Conservation (phyloP, 1,140 invertebrate genomes). For the Teleopsis dalmanni region DNA sequence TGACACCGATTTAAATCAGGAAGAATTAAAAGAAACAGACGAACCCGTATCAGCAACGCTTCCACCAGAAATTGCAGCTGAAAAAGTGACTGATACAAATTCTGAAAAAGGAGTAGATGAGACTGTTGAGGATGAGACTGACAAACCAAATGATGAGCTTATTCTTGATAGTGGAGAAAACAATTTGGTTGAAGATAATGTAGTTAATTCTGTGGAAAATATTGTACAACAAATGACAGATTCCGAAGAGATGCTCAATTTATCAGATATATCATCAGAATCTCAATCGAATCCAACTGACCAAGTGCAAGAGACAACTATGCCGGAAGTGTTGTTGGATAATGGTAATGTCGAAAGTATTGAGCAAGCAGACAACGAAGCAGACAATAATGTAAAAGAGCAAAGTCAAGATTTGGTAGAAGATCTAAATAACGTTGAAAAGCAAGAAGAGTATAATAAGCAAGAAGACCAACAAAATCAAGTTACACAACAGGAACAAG, state of each 20-base stretch:
- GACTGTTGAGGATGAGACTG: not conserved
- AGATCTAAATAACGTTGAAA: not conserved
- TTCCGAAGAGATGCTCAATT: no score
- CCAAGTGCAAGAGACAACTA: no score
- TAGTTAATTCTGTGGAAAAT: no score
- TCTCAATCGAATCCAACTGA: no score
- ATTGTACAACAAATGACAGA: no score
- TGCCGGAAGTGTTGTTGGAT: no score
- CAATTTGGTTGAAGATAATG: no score
- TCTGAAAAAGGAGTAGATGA: not conserved
- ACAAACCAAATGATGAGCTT: not conserved
- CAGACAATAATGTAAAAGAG: no score
- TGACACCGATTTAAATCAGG: not conserved
- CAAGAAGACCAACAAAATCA: not conserved
- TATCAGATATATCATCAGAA: no score
- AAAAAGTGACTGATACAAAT: not conserved
- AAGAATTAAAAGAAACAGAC: not conserved
- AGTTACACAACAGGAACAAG: not conserved
- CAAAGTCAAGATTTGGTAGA: not conserved
- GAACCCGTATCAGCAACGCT: not conserved
- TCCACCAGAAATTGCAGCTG: not conserved
- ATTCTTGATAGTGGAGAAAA: no score
- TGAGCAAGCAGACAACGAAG: no score
- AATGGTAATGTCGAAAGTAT: no score
- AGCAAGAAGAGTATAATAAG: not conserved